Evolutionary conservation across 2,888 invertebrate genomes (phyloP).

Genomic region (Podabrus alpinus): DNA sequence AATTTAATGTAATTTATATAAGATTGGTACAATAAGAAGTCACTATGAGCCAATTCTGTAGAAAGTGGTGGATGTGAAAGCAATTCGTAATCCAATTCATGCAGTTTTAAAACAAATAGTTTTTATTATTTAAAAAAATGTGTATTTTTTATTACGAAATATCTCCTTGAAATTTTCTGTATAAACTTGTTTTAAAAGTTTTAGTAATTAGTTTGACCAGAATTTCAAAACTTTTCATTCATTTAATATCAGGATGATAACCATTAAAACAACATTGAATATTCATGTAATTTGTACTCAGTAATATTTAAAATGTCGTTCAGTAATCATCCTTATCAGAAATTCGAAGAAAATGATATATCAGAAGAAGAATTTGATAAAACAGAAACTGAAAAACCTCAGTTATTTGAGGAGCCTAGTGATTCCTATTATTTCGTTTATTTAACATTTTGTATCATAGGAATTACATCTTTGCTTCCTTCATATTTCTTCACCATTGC

Average conservation of each 20-base stretch:
- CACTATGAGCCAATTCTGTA: no score
- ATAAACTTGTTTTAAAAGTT: background rate
- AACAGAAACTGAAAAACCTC: background rate
- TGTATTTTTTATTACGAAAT: background rate
- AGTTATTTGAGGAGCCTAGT: conserved; percentile 49
- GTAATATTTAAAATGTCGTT: background rate
- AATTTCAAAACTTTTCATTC: no score
- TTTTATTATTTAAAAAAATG: no score
- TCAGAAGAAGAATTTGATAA: background rate
- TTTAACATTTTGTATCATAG: conserved; percentile 84
- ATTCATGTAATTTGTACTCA: background rate
- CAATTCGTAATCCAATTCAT: no score
- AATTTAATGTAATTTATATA: no score
- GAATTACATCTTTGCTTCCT: conserved; percentile 86
- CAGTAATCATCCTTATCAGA: background rate
- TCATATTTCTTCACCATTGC: conserved; percentile 97
- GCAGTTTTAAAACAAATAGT: no score
- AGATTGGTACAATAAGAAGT: no score
- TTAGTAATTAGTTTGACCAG: background rate
- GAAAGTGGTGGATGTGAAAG: no score
- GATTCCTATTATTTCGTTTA: conserved; percentile 77
- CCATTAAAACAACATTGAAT: no score
- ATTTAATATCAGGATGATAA: no score
- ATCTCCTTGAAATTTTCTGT: background rate
- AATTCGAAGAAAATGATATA: background rate